Base-by-base conservation (phyloP, 2,113 vertebrate genomes). In the Hucho hucho region DNA sequence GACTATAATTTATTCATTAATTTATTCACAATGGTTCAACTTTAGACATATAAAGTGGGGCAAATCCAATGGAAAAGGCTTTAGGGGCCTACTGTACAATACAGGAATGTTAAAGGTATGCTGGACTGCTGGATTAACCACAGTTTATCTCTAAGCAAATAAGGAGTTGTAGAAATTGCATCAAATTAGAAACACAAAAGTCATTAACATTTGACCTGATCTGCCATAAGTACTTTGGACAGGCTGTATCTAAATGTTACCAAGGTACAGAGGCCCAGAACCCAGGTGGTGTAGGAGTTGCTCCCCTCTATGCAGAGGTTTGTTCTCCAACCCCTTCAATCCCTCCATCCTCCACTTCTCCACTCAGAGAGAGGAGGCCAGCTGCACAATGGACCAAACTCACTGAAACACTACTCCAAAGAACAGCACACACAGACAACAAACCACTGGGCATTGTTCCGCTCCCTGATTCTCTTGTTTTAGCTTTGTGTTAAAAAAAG, bases 1-100 rank as follows among this genome's bases (percentile, higher is more conserved):
- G 61, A 56, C 59, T 78, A 22, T 73, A 70, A 78, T 58, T 77
- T 75, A 70, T 79, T 68, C 66, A 46, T 68, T 26, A 14, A 26
- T 46, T 9, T 68, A 68, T 68, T 68, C 29, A 68, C 29, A 46
- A 64, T 64, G n/a, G 3, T 28, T 64, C 63, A 13, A 26, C 24
- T 64, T 24, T 2, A 24, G 14, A 26, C 63, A 49, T 49, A 16
- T 49, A 16, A 49, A 49, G 49, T 53, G 49, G 1, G 12, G 49
- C 4, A 4, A 53, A 53, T 3, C 49, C 16, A 4, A 53, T 53
- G 49, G 14, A 4, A 18, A 53, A 1, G 49, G 14, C 2, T 53
- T 3, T 53, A 18, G 49, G 16, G 16, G 14, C 5, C 49, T 16
- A 18, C 49, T 16, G 49, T 53, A 53, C 49, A 18, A 53, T 53